Base-by-base conservation (phyloP, 1,140 invertebrate species). In the Hypsibius dujardini region DNA sequence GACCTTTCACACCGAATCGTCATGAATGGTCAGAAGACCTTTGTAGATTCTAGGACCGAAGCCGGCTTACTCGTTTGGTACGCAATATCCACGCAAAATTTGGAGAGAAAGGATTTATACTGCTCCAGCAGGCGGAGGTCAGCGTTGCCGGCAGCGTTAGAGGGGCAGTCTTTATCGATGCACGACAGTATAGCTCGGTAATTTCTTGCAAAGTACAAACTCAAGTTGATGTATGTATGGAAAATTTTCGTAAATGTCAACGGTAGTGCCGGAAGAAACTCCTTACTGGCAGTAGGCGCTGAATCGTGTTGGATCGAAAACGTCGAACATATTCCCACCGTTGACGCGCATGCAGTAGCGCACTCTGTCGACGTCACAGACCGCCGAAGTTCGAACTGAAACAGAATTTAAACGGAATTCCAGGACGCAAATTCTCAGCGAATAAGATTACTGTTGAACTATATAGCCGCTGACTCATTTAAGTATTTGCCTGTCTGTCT, bases 211-310 rank as follows among this genome's bases (percentile, higher is more conserved):
- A 28, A 28, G 28, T 28, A 28, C 28, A 28, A 28, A 28, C 28
- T 28, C 28, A 28, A 28, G 28, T 28, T 28, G 28, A 28, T 28
- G 28, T 28, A 28, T 28, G 28, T 67, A 42, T 42, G 45, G 3
- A 12, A 42, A 67, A 67, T 12, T 67, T 67, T 42, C 3, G 12
- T 67, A 3, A 67, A 7, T 12, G 42, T 42, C 3, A 45, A 12
- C 12, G 45, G 3, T 7, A 42, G 3, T 7, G 12, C 3, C 62
- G 62, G 42, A 15, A 45, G 7, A 42, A 67, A 45, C 42, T 67
- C 45, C 62, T 67, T 67, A 67, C 62, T 67, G 62, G 62, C 62
- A 67, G 42, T 67, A 67, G 12, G 12, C 12, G 3, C 12, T 42
- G 12, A 7, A 12, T 67, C 62, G 12, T 7, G 62, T 15, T 12